A percentile compares a stretch with the other conserved stretches of the same genome.
These are phyloP conservation scores for Okapia johnstoni DNA, from an alignment of 2,113 vertebrate species.

Conservation along the genomic window DNA sequence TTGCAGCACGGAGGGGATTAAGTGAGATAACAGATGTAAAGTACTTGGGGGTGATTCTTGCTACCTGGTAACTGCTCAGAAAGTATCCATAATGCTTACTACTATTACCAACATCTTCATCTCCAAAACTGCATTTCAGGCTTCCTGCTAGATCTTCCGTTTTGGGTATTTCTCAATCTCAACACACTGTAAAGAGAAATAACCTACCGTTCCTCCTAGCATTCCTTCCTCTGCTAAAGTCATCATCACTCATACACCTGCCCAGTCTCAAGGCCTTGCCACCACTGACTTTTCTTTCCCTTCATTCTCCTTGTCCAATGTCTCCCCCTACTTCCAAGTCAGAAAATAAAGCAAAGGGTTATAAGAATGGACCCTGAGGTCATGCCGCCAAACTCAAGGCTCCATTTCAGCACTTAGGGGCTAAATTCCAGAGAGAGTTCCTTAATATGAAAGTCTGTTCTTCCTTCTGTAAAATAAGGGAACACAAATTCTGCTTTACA, in stretches of 20 bases:
- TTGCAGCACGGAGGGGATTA: background rate
- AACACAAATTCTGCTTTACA: background rate
- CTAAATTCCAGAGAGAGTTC: background rate
- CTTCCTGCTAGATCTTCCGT: background rate
- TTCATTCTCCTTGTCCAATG: fast-evolving
- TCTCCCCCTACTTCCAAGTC: background rate
- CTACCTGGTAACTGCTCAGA: background rate
- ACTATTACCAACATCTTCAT: background rate
- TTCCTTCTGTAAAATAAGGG: background rate
- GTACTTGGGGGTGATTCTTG: background rate
- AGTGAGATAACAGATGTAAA: background rate
- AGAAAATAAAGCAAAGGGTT: background rate
- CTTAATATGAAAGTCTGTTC: background rate
- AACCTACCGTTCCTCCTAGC: background rate
- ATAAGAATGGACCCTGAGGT: background rate
- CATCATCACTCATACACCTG: no score
- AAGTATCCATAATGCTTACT: background rate
- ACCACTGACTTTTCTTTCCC: background rate
- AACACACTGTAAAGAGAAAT: background rate
- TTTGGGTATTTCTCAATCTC: background rate
- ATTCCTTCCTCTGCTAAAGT: background rate
- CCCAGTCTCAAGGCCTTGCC: background rate
- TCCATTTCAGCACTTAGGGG: background rate
- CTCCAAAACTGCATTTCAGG: background rate
- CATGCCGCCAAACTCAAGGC: background rate